Evolutionary conservation across 2,797 vertebrate species (phyloP).

Genomic region (Mus caroli): DNA sequence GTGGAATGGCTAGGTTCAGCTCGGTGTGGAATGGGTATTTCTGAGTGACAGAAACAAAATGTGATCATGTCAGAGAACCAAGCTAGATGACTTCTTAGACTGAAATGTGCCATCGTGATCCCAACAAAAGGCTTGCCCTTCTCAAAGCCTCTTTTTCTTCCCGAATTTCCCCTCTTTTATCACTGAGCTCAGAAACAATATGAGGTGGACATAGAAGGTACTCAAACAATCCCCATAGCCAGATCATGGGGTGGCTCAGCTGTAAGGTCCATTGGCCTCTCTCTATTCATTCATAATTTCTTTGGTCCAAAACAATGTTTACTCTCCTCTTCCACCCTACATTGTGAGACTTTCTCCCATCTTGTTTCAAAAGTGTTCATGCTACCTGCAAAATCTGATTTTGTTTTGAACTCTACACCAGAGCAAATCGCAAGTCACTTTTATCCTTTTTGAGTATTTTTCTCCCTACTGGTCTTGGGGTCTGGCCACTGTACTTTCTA

Average conservation of each 20-base stretch:
- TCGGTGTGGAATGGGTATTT: background rate
- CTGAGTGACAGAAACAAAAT: background rate
- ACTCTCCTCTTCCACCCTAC: background rate
- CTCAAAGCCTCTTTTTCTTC: background rate
- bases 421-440: background rate
- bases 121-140: background rate
- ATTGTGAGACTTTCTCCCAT: background rate
- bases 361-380: background rate
- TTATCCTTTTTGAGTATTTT: background rate
- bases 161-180: too few species aligned
- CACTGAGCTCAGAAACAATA: background rate
- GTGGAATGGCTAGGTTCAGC: background rate
- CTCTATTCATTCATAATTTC: background rate
- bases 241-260: background rate
- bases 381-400: background rate
- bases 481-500: background rate
- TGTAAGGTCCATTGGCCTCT: background rate
- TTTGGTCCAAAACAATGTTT: background rate
- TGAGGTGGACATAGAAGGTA: background rate
- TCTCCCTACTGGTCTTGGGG: background rate
- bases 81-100: background rate
- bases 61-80: background rate
- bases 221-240: background rate
- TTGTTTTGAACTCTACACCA: background rate
- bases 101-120: background rate